A percentile compares a stretch with the other conserved stretches of the same genome.
phyloP scores from a whole-genome alignment of 2,797 vertebrate species.

The Todus mexicanus region DNA sequence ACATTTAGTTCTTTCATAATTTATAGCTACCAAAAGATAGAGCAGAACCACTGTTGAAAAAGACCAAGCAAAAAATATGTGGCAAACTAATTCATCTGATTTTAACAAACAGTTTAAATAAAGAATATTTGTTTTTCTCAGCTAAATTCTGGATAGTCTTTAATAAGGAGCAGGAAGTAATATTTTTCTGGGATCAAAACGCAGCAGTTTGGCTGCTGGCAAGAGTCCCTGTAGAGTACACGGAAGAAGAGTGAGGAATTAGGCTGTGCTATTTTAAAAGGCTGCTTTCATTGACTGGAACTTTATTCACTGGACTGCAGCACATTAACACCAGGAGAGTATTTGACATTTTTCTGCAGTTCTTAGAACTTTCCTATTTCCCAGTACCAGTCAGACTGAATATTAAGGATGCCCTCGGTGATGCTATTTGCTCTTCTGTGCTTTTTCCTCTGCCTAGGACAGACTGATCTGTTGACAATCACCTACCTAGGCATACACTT shows the following conservation, averaged over 20 bases:
- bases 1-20: not conserved
- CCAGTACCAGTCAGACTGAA: not conserved
- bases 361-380: not conserved
- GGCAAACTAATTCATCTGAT: not conserved
- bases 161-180: not conserved
- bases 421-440: not conserved
- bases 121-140: not conserved
- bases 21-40: not conserved
- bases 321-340: not conserved
- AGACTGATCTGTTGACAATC: not conserved
- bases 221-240: not conserved
- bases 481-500: not conserved
- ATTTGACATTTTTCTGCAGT: not conserved
- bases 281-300: constrained; percentile 6
- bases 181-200: constrained; percentile 7
- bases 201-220: not conserved
- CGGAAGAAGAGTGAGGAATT: not conserved
- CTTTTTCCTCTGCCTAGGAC: not conserved
- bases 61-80: not conserved
- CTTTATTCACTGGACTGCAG: not conserved
- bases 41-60: not conserved
- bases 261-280: constrained; percentile 28
- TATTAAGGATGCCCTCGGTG: not conserved
- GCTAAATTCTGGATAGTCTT: not conserved
- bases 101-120: not conserved